Evolutionary conservation across 2,888 invertebrate species (phyloP), one percentile per base, ranked within the genome.

Genomic region (Epistrophella euchroma): DNA sequence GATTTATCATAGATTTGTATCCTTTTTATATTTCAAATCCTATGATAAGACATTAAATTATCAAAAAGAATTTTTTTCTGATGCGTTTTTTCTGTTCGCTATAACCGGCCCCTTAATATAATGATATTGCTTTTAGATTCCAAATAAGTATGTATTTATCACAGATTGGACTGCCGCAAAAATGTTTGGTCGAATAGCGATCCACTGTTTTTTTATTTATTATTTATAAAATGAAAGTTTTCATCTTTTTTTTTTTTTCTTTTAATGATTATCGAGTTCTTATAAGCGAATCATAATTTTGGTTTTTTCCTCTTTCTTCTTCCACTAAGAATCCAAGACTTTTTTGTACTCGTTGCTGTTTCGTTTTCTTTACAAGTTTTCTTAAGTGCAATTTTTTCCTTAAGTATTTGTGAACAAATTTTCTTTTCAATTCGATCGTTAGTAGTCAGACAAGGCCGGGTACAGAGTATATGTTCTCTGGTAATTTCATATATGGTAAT

Each of bases 181-280:
- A n/a, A 3, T 5, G 13, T 2, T 52, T 52, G 2, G 2, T 28
- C 9, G 7, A 52, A 71, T 37, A 66, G 32, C 64, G 58, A 50
- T 47, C 25, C 25, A 43, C 62, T 62, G 62, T 40, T 43, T 25
- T 17, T 1, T 2, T 2, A 32, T 56, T 43, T 60, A 32, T 62
- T 62, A 64, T 64, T 47, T 81, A 78, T 86, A 86, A 86, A 86
- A 86, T 86, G 86, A 86, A 86, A 86, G 86, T 86, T 86, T 86
- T 73, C 77, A 68, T 71, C 56, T 77, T 55, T 62, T 45, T 62
- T 64, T 15, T 15, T 62, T 47, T 77, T 55, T 60, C 43, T 62
- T 64, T 15, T 60, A 50, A 22, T 77, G 72, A 47, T 77, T 52
- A 45, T 75, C 72, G 72, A 68, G 43, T 62, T 60, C 22, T 43